Evolutionary conservation across 2,888 invertebrate species (phyloP).

Genomic region (Trachelus troglodyta): DNA sequence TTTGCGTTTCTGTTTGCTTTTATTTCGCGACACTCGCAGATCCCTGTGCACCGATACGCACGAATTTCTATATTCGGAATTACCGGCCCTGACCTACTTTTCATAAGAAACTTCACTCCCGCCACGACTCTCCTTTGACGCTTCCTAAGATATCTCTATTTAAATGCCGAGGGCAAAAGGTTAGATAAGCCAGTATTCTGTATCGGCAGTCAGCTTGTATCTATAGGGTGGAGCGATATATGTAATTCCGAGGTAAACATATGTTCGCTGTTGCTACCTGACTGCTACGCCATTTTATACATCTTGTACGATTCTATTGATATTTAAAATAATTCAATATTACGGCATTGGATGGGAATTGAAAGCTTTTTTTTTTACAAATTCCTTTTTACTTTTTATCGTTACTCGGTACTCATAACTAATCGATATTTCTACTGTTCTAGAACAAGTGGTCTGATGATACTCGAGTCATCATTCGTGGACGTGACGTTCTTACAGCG

Average conservation of each 20-base stretch:
- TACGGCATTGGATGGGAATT: neutral
- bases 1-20: neutral
- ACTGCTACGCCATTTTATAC: neutral
- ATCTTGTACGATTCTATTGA: neutral
- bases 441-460: neutral
- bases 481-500: neutral
- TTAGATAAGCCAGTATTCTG: constrained; percentile 38
- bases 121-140: constrained; percentile 25
- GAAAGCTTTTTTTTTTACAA: neutral
- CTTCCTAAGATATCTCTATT: constrained; percentile 41
- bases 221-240: neutral
- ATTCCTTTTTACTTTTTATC: neutral
- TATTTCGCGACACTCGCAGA: neutral
- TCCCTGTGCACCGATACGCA: constrained; percentile 15
- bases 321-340: neutral
- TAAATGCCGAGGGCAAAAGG: constrained; percentile 44
- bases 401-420: neutral
- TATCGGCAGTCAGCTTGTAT: neutral
- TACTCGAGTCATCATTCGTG: neutral
- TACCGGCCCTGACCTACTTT: constrained; percentile 45
- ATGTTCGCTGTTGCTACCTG: neutral
- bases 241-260: neutral
- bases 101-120: constrained; percentile 41
- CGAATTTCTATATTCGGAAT: constrained; percentile 22
- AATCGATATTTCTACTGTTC: neutral